Evolutionary conservation across 2,888 invertebrate genomes (phyloP), one percentile per base, ranked within the genome.

Genomic region (Apotomis capreana): DNA sequence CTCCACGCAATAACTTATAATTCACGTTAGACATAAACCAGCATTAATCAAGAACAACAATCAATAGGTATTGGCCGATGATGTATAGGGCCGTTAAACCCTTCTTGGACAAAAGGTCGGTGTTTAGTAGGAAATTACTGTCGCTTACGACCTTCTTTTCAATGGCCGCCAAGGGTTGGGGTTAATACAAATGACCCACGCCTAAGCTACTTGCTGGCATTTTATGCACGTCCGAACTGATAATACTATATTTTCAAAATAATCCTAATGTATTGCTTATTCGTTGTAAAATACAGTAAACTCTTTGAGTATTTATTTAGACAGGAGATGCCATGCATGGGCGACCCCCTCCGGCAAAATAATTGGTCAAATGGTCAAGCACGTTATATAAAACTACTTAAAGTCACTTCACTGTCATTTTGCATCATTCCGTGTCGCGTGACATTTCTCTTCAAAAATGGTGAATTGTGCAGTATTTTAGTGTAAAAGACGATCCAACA

Each of bases 41-140:
- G 69, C 76, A 79, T 83, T 79, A 79, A 81, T 81, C 78, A 81
- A 75, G 54, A 40, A 75, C 64, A 79, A 77, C 78, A 81, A 79
- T 80, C 77, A 75, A 71, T 61, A 78, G 75, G 74, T 75, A 70
- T 74, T 71, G 70, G 76, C 75, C 77, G 75, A 75, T 86, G 86
- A 86, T 81, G 69, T 80, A 86, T 78, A 75, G 75, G 10, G 65
- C 55, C n/a, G 55, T 26, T 36, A 65, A 65, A 65, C n/a, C 12
- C 12, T 5, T 6, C 5, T 46, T 26, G 26, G 12, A 26, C 26
- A 46, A 57, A 55, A 57, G n/a, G 26, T 0, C 12, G 36, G n/a
- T 55, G 26, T 8, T 36, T 55, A 46, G 44, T 57, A 36, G 8
- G n/a, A 36, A 44, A 63, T 3, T 6, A 8, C 0, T 8, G 8